Evolutionary conservation across 2,888 invertebrate species (phyloP).

Genomic region (Lepidonotus clava): DNA sequence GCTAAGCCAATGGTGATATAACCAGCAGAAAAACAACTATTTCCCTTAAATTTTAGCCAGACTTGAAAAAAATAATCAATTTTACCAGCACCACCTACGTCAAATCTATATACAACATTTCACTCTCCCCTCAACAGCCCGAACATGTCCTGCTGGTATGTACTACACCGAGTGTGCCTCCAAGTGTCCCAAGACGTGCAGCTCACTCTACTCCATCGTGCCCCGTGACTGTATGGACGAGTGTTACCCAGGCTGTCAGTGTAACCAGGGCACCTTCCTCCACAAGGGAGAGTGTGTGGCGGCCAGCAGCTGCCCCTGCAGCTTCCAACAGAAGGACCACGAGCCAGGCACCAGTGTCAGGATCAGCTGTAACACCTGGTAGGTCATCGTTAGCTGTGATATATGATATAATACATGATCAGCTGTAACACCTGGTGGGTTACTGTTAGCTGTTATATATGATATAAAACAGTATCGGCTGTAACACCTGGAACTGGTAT

Average conservation of each 20-base stretch:
- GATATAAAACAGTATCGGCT: slow-evolving; percentile 68
- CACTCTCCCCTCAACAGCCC: slow-evolving; percentile 59
- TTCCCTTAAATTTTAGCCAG: too few species aligned
- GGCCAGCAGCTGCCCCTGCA: slow-evolving; percentile 69
- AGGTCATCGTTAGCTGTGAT: slow-evolving; percentile 30
- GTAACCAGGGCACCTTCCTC: slow-evolving; percentile 87
- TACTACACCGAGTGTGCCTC: slow-evolving; percentile 90
- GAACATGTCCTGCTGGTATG: slow-evolving; percentile 83
- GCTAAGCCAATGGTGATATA: too few species aligned
- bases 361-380: slow-evolving; percentile 73
- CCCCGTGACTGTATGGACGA: slow-evolving; percentile 71
- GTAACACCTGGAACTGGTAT: slow-evolving; percentile 74
- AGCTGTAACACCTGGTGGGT: too few species aligned
- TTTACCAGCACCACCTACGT: too few species aligned
- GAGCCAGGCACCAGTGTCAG: slow-evolving; percentile 66
- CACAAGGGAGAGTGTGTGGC: slow-evolving; percentile 70
- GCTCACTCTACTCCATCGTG: slow-evolving; percentile 63
- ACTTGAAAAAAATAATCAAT: too few species aligned
- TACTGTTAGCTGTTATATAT: too few species aligned
- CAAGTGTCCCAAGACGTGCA: slow-evolving; percentile 90
- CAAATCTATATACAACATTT: too few species aligned
- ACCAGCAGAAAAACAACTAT: too few species aligned
- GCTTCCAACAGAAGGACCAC: slow-evolving; percentile 66
- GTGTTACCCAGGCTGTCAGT: slow-evolving; percentile 94
- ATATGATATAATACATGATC: too few species aligned